Base-by-base conservation (phyloP, 2,888 invertebrate genomes). In the Polymixis flavicincta region DNA sequence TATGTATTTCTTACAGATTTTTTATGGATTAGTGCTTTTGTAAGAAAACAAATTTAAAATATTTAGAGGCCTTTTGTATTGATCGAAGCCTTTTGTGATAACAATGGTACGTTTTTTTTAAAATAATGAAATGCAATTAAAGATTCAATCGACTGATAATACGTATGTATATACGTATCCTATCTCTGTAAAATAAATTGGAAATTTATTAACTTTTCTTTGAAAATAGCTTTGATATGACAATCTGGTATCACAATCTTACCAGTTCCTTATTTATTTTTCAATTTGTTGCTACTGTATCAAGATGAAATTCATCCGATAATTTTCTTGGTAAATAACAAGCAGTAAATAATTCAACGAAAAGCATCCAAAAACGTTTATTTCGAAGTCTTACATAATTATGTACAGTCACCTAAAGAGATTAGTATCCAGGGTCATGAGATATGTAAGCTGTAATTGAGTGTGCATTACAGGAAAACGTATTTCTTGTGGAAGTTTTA, bases 1-100 rank as follows among this genome's bases (percentile, higher is more conserved):
- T 63, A 64, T 60, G 14, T 71, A n/a, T 55, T 50, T 67, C 1
- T 28, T 55, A 63, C 32, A 5, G 66, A 61, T 69, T 82, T 70
- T 66, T 65, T 22, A 64, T 50, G 59, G 19, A 19, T 70, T 45
- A 25, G 14, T 60, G 9, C 17, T 48, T 45, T 28, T n/a, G 2
- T 48, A n/a, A 22, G 8, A 22, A 32, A 63, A 42, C n/a, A n/a
- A n/a, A n/a, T n/a, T n/a, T n/a, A 55, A 22, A 48, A 28, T 14
- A 48, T 19, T 25, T 45, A 48, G 64, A 55, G 42, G 1, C 8
- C 0, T 13, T n/a, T n/a, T n/a, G n/a, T n/a, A n/a, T n/a, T n/a
- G n/a, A n/a, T n/a, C n/a, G n/a, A n/a, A n/a, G n/a, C n/a, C n/a
- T n/a, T n/a, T n/a, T n/a, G n/a, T n/a, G n/a, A n/a, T n/a, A n/a